Evolutionary conservation across 2,888 invertebrate genomes (phyloP), one percentile per base, ranked within the genome.

Genomic region (Mesoligia furuncula): DNA sequence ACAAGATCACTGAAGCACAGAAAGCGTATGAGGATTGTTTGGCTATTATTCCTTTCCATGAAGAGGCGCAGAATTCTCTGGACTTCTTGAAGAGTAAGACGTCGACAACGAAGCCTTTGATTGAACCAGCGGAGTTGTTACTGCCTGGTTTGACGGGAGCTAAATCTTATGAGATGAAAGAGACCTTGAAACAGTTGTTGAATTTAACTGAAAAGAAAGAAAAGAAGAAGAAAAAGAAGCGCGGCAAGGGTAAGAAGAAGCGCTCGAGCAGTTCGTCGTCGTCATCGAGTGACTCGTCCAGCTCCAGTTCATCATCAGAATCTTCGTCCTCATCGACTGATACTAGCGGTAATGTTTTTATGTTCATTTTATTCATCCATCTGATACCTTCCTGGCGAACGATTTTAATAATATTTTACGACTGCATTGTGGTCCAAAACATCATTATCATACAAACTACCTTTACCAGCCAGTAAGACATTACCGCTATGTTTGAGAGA

Each of bases 11-110:
- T 5, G 98, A 99, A 87, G 99, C 99, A 0, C 97, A 98, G 77
- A 98, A 98, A 88, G 98, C 98, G 0, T 99, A 99, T 89, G 98
- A 98, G 90, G 98, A 98, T 92, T 99, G 99, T 92, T 94, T 99
- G 71, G 97, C 98, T 11, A 98, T 99, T 71, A 98, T 98, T 91
- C 98, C 99, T 0, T 98, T 98, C 92, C 99, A 99, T 93, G 98
- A 98, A 88, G 99, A 99, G 92, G 99, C 99, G 0, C 98, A 98
- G 90, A 98, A 98, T 90, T 98, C 98, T 0, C 96, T 99, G 84
- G 98, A 98, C 88, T 98, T 98, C 89, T 96, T 99, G 80, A 98
- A 98, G 91, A 97, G 98, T 75, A 98, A 98, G 91, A 95, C 95
- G 20, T 95, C 96, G 45, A 93, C 95, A 1, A 90, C 94, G 0